Conservation (phyloP, 2,888 invertebrate genomes). For the Tanypteryx hageni region DNA sequence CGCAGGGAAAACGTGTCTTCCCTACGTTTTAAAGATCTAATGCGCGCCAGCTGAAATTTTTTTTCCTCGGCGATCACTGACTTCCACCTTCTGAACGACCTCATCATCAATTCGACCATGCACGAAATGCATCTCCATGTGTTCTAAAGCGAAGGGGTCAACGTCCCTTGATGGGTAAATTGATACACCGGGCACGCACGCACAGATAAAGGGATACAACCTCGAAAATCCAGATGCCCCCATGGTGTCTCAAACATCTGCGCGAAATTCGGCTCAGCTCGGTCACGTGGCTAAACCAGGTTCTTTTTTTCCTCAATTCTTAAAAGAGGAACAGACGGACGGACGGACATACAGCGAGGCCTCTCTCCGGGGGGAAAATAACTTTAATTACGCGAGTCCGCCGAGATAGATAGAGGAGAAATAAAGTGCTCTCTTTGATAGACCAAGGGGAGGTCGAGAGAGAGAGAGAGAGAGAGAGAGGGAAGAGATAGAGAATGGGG, state of each 20-base stretch:
- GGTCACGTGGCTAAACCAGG: conserved; percentile 23
- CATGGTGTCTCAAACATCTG: conserved; percentile 21
- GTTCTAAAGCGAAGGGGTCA: not conserved
- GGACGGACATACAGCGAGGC: not conserved
- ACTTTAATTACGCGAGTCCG: not conserved
- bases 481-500: not conserved
- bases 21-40: too few species aligned
- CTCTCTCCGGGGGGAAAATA: not conserved
- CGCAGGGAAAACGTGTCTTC: too few species aligned
- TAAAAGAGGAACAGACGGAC: not conserved
- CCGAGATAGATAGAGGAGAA: not conserved
- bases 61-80: too few species aligned
- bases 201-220: conserved; percentile 13
- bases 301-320: not conserved
- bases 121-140: not conserved
- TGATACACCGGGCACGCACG: not conserved
- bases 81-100: not conserved
- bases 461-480: not conserved
- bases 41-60: too few species aligned
- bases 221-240: conserved; percentile 24
- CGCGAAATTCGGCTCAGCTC: conserved; percentile 2
- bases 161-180: not conserved
- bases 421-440: not conserved
- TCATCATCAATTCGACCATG: not conserved
- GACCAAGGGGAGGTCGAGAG: not conserved